Percentiles rank a stretch among this genome's conserved stretches.
phyloP scores from a whole-genome alignment of 2,113 vertebrate genomes.

The Scomber japonicus region DNA sequence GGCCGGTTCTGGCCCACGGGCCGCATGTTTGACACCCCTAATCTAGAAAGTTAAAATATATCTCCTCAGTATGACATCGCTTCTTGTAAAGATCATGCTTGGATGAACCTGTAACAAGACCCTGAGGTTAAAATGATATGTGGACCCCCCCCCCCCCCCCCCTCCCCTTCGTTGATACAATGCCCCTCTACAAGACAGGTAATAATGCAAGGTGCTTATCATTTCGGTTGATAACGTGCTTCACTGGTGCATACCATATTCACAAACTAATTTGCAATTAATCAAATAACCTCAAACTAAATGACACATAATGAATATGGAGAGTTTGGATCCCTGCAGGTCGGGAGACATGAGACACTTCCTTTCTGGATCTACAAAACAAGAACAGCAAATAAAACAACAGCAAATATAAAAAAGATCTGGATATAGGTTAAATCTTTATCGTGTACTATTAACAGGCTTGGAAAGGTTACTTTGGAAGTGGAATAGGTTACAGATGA shows the following conservation, averaged over 20 bases:
- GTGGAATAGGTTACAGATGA: too few species aligned
- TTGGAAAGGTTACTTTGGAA: too few species aligned
- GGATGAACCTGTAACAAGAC: slow-evolving; percentile 2
- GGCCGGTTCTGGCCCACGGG: too few species aligned
- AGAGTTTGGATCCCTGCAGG: not conserved
- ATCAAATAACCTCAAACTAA: slow-evolving; percentile 15
- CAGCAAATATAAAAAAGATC: not conserved
- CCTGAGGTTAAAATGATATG: not conserved
- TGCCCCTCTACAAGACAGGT: not conserved
- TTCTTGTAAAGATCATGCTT: not conserved
- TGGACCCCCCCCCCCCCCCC: not conserved
- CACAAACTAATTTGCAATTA: slow-evolving; percentile 1
- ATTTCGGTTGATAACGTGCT: not conserved
- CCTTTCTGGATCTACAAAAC: not conserved
- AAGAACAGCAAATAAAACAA: slow-evolving; percentile 1
- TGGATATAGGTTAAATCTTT: not conserved
- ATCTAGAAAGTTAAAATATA: not conserved
- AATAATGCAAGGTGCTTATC: not conserved
- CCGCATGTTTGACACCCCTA: too few species aligned
- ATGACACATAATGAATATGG: slow-evolving; percentile 10
- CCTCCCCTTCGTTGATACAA: not conserved
- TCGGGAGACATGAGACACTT: not conserved
- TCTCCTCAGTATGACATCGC: not conserved
- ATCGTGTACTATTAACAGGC: too few species aligned
- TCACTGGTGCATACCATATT: not conserved